phyloP scores from a whole-genome alignment of 2,113 vertebrate genomes.

The Sorex araneus region DNA sequence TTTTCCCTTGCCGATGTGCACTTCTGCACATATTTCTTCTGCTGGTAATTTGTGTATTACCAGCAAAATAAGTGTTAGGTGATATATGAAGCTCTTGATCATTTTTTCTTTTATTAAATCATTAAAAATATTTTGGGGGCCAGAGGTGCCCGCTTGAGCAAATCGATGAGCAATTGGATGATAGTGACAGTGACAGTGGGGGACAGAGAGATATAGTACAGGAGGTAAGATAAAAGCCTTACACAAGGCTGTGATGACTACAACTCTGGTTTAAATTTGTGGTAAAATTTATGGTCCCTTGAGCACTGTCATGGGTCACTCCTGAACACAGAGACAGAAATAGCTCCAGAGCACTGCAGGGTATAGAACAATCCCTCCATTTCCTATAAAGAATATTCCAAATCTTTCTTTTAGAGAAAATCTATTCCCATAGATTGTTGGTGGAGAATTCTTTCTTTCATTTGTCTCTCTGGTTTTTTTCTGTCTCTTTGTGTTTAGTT shows the following conservation, averaged over 20 bases:
- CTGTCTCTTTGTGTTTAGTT: slow-evolving; percentile 75
- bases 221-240: no score
- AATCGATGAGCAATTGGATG: no score
- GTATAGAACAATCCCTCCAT: no score
- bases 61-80: slow-evolving; percentile 67
- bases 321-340: no score
- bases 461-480: slow-evolving; percentile 48
- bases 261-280: no score
- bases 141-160: no score
- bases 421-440: slow-evolving; percentile 62
- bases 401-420: slow-evolving; percentile 58
- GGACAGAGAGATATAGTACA: no score
- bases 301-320: no score
- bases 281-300: no score
- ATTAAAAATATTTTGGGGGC: slow-evolving; percentile 71
- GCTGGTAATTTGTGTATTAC: slow-evolving; percentile 67
- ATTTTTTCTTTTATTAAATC: slow-evolving; percentile 76
- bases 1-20: slow-evolving; percentile 66
- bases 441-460: slow-evolving; percentile 68
- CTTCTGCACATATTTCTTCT: slow-evolving; percentile 66
- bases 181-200: no score
- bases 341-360: no score
- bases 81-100: slow-evolving; percentile 71
- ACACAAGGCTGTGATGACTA: no score
- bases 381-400: slow-evolving; percentile 59